Conservation (phyloP, 2,888 invertebrate species). For the Leptogaster cylindrica region DNA sequence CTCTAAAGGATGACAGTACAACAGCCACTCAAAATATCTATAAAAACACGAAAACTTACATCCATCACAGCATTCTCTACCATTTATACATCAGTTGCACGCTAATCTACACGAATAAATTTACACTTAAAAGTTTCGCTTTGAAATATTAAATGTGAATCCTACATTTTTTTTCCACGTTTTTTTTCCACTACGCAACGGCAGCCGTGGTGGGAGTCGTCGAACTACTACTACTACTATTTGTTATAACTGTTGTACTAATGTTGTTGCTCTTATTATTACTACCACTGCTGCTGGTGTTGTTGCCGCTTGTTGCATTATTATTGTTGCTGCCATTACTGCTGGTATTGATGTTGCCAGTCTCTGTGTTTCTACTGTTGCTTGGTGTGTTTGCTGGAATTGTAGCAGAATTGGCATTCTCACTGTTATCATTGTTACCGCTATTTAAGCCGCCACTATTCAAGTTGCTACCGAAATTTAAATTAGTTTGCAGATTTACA, state of each 20-base stretch:
- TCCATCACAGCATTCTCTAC: constrained; percentile 30
- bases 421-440: not conserved
- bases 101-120: constrained; percentile 40
- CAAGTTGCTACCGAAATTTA: constrained; percentile 10
- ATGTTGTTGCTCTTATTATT: constrained; percentile 48
- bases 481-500: constrained; percentile 17
- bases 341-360: constrained; percentile 5
- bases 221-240: constrained; percentile 50
- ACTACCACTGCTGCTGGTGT: constrained; percentile 41
- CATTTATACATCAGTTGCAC: constrained; percentile 28
- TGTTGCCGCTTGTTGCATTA: not conserved
- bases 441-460: not conserved
- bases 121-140: constrained; percentile 39
- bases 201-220: constrained; percentile 58
- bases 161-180: constrained; percentile 28
- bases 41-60: constrained; percentile 39
- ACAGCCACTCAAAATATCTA: constrained; percentile 39
- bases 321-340: not conserved
- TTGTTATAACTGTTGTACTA: constrained; percentile 49
- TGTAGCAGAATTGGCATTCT: too few species aligned
- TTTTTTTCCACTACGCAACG: constrained; percentile 61
- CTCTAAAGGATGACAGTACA: constrained; percentile 39
- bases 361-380: too few species aligned
- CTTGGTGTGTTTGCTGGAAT: too few species aligned
- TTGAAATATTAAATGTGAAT: constrained; percentile 27